Evolutionary conservation across 1,140 invertebrate species (phyloP).

Genomic region (Aporrectodea caliginosa): DNA sequence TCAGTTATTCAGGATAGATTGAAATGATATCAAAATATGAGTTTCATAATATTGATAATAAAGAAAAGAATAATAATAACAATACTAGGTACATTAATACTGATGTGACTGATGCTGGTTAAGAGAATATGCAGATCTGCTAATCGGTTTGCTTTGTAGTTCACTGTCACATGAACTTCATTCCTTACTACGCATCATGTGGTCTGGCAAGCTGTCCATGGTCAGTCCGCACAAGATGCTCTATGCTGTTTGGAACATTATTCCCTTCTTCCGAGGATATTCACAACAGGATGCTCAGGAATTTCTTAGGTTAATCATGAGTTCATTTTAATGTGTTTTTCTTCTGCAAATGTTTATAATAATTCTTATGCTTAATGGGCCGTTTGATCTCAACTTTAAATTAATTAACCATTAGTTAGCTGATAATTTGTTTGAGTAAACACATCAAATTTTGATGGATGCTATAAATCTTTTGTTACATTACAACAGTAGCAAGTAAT

Average conservation of each 20-base stretch:
- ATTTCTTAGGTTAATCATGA: constrained; percentile 43
- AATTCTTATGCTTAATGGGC: not conserved
- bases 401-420: not conserved
- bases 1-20: no score
- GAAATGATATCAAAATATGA: no score
- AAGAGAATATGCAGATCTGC: no score
- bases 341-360: not conserved
- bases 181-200: constrained; percentile 47
- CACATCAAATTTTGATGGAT: no score
- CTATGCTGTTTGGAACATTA: constrained; percentile 46
- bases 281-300: constrained; percentile 54
- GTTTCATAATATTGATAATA: no score
- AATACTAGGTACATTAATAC: no score
- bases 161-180: constrained; percentile 49
- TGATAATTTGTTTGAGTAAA: no score
- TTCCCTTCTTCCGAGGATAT: constrained; percentile 50
- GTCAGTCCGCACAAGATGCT: constrained; percentile 51
- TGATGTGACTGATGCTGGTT: no score
- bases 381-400: not conserved
- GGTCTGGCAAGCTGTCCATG: constrained; percentile 50
- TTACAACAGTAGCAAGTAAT: no score
- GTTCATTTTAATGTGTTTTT: not conserved
- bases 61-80: no score
- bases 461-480: no score
- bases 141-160: constrained; percentile 37